Base-by-base conservation (phyloP, 1,140 invertebrate species). In the Megalonaias nervosa region DNA sequence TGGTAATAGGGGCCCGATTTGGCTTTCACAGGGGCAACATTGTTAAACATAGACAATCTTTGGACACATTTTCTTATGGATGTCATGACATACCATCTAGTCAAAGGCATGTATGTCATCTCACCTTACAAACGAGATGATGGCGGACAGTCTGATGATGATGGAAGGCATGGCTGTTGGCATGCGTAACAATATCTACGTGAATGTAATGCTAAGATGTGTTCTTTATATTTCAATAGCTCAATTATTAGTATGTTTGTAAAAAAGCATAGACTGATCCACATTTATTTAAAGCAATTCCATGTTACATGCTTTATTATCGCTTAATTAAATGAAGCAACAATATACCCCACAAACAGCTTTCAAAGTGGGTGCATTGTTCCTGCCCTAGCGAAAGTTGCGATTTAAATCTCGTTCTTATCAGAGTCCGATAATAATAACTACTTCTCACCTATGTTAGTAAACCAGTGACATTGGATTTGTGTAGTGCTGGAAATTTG, bases 61-160 rank as follows among this genome's bases (percentile, higher is more conserved):
- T n/a, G 26, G 26, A 26, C 26, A 62, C 71, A 57, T 60, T 82
- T 86, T 19, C 76, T 91, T 14, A 77, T 80, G 13, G 79, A 82
- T 23, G 79, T 92, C 5, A 75, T 91, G 0, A 85, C 88, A 26
- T 92, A 91, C 76, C 91, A 92, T 82, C 84, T 91, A 12, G 72
- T 90, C 2, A 85, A 84, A 1, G 85, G 77, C 5, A 77, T 75
- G 6, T 5, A 80, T 82, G 26, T 78, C 86, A n/a, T 72, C 81
- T 38, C 81, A 85, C 16, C 55, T 90, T 19, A 76, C 73, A 48
- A 88, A 90, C 75, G 88, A 89, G 67, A 58, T 87, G 61, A 82
- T 81, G 12, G 80, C 86, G 16, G 67, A 79, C 2, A 84, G 85
- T 11, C 61, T 87, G 2, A 59, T 67, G 48, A 58, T n/a, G 1